A percentile compares a stretch with the other conserved stretches of the same genome.
Evolutionary conservation across 2,888 invertebrate genomes (phyloP).

Genomic region (Leucania comma): DNA sequence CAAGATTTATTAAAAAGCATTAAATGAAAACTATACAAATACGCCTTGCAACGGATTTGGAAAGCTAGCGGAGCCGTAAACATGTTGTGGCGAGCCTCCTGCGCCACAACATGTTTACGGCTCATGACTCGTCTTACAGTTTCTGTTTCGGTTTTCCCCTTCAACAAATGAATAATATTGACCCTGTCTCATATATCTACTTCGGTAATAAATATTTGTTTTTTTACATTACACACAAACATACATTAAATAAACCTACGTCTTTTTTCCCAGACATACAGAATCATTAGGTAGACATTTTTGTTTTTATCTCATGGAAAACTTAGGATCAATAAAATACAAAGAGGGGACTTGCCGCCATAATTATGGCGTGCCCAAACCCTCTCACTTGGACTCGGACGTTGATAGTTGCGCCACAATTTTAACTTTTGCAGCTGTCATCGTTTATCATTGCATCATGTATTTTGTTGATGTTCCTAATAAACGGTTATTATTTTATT

Average conservation of each 20-base stretch:
- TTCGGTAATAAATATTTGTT: not conserved
- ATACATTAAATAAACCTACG: not conserved
- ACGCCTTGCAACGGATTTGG: no score
- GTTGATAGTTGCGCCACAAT: no score
- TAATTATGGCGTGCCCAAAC: no score
- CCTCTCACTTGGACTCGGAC: no score
- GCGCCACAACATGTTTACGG: slow-evolving; percentile 9
- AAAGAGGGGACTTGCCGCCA: no score
- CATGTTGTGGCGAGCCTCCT: not conserved
- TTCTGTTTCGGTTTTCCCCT: slow-evolving; percentile 4
- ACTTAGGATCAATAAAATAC: not conserved
- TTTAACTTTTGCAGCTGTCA: no score
- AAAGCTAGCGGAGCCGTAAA: no score
- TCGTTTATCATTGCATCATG: no score
- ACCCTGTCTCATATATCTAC: not conserved
- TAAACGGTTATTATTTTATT: no score
- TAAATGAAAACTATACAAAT: no score
- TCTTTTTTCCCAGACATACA: not conserved
- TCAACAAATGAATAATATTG: not conserved
- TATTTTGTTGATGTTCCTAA: no score
- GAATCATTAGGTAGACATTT: not conserved
- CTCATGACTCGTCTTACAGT: not conserved
- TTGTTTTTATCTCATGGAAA: not conserved
- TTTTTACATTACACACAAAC: not conserved
- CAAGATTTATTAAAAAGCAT: not conserved